phyloP scores from a whole-genome alignment of 2,113 vertebrate genomes.

The Miniopterus natalensis region DNA sequence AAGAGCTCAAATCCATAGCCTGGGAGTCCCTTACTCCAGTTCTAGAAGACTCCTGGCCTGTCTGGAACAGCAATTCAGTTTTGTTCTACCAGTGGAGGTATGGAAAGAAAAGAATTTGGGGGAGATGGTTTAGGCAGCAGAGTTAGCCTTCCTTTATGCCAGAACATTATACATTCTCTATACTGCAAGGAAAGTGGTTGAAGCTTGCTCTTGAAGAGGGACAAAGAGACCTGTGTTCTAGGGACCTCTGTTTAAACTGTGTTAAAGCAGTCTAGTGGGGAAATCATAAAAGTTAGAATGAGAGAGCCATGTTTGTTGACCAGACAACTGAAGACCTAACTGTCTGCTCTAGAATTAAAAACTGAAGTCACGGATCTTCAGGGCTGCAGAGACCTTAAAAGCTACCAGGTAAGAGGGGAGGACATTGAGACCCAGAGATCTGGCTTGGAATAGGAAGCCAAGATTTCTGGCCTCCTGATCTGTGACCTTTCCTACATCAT shows the following conservation, averaged over 20 bases:
- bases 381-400: background rate
- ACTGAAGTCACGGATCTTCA: background rate
- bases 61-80: background rate
- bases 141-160: background rate
- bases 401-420: background rate
- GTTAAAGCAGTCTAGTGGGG: conserved; percentile 10
- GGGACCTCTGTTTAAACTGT: background rate
- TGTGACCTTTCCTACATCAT: background rate
- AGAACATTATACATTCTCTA: conserved; percentile 86
- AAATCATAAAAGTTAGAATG: conserved; percentile 9
- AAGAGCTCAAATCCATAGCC: background rate
- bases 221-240: background rate
- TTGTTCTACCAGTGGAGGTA: background rate
- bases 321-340: background rate
- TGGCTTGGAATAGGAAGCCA: background rate
- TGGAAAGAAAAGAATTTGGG: background rate
- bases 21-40: rapidly evolving
- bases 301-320: background rate
- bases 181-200: conserved; percentile 62
- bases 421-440: background rate
- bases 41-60: background rate
- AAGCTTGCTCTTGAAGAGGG: background rate
- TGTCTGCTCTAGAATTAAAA: conserved; percentile 27
- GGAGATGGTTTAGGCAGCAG: background rate
- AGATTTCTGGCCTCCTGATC: background rate